Evolutionary conservation across 2,888 invertebrate genomes (phyloP).

Genomic region (Mythimna pallens): DNA sequence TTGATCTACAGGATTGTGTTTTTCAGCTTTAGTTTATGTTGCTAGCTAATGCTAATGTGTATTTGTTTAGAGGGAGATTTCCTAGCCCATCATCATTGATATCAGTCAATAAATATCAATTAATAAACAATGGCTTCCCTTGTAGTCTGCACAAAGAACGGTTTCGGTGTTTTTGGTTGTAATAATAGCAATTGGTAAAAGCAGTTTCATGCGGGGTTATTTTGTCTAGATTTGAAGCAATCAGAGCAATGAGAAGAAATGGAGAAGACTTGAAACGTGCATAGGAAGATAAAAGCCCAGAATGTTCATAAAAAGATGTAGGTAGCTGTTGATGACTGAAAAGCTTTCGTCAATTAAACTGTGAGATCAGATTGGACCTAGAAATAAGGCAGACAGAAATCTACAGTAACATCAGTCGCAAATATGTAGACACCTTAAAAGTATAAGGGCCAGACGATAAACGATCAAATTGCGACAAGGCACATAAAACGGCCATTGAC

Average conservation of each 20-base stretch:
- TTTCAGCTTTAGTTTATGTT: conserved; percentile 15
- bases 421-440: conserved; percentile 1
- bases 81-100: conserved; percentile 32
- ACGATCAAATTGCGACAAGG: conserved; percentile 10
- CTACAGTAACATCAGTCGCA: neutral
- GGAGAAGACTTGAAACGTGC: neutral
- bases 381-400: neutral
- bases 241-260: neutral
- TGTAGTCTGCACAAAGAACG: neutral
- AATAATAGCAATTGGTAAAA: conserved; percentile 6
- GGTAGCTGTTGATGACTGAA: neutral
- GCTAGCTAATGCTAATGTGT: conserved; percentile 10
- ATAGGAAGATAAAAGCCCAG: neutral
- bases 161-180: neutral
- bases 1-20: conserved; percentile 15
- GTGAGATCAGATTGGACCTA: neutral
- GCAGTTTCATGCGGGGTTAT: neutral
- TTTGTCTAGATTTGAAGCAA: neutral
- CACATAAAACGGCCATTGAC: conserved; percentile 25
- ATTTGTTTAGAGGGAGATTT: conserved; percentile 36
- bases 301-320: neutral
- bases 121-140: conserved; percentile 12
- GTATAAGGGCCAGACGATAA: conserved; percentile 1
- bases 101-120: conserved; percentile 14
- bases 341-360: neutral